Conservation (phyloP, 2,797 vertebrate species). For the Urocyon cinereoargenteus region DNA sequence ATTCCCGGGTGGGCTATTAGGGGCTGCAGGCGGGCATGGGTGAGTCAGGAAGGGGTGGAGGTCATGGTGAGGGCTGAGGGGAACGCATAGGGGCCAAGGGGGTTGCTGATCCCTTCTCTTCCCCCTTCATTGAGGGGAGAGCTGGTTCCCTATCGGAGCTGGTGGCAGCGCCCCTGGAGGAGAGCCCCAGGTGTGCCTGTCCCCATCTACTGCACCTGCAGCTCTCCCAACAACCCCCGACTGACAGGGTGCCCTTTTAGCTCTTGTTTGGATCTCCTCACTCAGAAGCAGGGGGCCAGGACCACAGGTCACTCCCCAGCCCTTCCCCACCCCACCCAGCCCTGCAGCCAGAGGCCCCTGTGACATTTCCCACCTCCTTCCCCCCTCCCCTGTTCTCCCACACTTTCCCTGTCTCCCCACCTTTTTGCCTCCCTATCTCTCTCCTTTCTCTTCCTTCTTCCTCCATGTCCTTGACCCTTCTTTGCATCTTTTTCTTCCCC, state of each 20-base stretch:
- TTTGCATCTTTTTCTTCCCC: background rate
- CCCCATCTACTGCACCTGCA: background rate
- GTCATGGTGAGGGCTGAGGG: background rate
- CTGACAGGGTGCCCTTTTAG: background rate
- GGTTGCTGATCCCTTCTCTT: background rate
- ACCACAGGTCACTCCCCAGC: background rate
- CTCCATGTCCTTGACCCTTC: background rate
- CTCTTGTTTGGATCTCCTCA: background rate
- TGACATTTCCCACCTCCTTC: conserved; percentile 80
- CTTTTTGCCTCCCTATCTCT: conserved; percentile 55
- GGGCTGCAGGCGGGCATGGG: background rate
- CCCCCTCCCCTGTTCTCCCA: conserved; percentile 61
- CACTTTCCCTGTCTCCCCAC: conserved; percentile 54
- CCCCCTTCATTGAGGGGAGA: background rate
- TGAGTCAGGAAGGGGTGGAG: background rate
- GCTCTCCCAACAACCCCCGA: background rate
- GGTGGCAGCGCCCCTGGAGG: background rate
- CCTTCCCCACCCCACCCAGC: background rate
- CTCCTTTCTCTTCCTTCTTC: background rate
- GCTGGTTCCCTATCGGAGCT: background rate
- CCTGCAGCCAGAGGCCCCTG: conserved; percentile 79
- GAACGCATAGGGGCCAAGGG: background rate
- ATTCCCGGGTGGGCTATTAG: background rate
- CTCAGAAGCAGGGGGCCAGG: background rate
- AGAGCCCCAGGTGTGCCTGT: background rate